Conservation (phyloP, 23 tunicate species). For the Clavelina lepadiformis region DNA sequence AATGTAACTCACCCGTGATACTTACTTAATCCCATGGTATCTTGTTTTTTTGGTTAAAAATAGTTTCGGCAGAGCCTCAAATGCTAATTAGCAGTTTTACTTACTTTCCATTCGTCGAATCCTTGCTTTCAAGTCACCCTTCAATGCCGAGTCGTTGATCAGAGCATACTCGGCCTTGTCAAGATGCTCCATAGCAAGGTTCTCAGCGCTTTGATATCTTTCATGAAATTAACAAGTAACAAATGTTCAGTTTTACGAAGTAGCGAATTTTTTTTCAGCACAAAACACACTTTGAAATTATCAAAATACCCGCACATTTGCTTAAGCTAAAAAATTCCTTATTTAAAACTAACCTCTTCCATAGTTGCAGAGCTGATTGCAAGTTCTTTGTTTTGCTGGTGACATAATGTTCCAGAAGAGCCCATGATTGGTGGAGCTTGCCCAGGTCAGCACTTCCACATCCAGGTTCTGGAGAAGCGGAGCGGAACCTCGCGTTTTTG, state of each 20-base stretch:
- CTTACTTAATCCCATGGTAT: too few relatives aligned
- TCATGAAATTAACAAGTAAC: too few relatives aligned
- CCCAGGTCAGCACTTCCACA: conserved; percentile 51
- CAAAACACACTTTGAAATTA: too few relatives aligned
- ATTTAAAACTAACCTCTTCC: conserved; percentile 74
- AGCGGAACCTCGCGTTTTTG: conserved; percentile 21
- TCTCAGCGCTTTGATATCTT: conserved; percentile 41
- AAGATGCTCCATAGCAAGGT: conserved; percentile 4
- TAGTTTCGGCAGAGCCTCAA: too few relatives aligned
- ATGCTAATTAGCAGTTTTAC: too few relatives aligned
- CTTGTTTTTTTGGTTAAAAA: too few relatives aligned
- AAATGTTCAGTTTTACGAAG: too few relatives aligned
- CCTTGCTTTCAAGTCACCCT: background rate
- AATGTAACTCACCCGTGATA: too few relatives aligned
- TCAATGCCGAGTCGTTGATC: background rate
- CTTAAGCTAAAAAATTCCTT: too few relatives aligned
- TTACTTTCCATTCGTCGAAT: background rate
- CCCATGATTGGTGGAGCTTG: conserved; percentile 52
- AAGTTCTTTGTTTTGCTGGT: conserved; percentile 12
- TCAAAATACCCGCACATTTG: too few relatives aligned
- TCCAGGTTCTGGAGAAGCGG: conserved; percentile 67
- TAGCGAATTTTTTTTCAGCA: too few relatives aligned
- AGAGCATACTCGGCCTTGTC: conserved; percentile 25
- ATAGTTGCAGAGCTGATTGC: conserved; percentile 34
- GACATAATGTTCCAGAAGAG: conserved; percentile 70